Evolutionary conservation across 64 coral and sea anemone genomes (phyloP), one percentile per base, ranked within the genome.

Genomic region (Dendrophyllia cribrosa): DNA sequence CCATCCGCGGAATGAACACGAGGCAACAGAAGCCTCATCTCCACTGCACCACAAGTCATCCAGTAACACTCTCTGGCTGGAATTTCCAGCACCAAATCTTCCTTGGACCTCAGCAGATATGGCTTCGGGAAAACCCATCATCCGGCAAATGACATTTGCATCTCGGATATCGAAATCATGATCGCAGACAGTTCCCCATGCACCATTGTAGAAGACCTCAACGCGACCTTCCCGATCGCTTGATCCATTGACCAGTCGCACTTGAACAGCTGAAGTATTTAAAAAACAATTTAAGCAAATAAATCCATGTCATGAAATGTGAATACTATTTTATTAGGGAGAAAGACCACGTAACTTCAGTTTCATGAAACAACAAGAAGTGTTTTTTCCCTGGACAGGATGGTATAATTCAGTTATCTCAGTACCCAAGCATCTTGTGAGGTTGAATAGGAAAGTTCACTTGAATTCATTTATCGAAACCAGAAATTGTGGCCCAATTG

Each of bases 31-130:
- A 9, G n/a, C 14, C 83, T 93, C 91, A 17, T 85, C 9, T n/a
- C 91, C 91, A 51, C 74, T 79, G 70, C 91, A 93, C 72, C 67
- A 66, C n/a, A 93, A 74, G n/a, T 93, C 91, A 87, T 93, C 91
- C 6, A 93, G 71, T 15, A 62, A 66, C 9, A 93, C 14, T 1
- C 34, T 64, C 44, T 74, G 72, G 59, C 21, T 58, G 14, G 58
- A 50, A 66, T 85, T 87, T 51, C 80, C 80, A 3, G 91, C 13
- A 2, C 91, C 82, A 21, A 77, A 93, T 52, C 50, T 69, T 17
- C 70, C 74, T 14, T 64, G 58, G 19, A 83, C 51, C 43, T 83
- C 66, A 8, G 75, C 91, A 20, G 81, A 86, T 6, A 93, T 56
- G 5, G 81, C 91, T 20, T 82, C 70, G 19, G 74, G 51, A 45